These are phyloP conservation scores for Scaptodrosophila lebanonensis DNA, from an alignment of 1,140 invertebrate genomes.

Conservation along the genomic window DNA sequence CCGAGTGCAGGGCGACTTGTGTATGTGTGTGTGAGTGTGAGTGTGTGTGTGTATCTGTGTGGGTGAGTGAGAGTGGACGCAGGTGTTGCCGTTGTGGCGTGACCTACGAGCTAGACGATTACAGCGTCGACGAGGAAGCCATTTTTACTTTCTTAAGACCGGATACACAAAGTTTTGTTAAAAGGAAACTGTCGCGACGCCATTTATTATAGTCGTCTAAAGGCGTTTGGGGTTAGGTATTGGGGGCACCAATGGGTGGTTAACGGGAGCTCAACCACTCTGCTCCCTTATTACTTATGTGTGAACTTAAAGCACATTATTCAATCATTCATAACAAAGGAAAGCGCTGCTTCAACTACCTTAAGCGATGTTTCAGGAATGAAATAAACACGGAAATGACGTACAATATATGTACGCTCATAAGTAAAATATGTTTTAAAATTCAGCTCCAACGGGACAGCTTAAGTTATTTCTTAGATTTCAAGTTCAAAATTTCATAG, in stretches of 20 bases:
- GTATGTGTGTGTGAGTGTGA: neutral
- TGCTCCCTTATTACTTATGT: slow-evolving; percentile 53
- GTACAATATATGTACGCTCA: no score
- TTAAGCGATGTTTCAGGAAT: no score
- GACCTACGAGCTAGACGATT: slow-evolving; percentile 41
- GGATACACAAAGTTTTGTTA: slow-evolving; percentile 52
- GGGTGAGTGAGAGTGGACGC: slow-evolving; percentile 67
- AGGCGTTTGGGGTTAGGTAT: slow-evolving; percentile 34
- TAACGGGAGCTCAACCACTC: no score
- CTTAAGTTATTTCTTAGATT: no score
- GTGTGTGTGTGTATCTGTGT: neutral
- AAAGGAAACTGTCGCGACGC: slow-evolving; percentile 76
- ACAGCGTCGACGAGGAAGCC: slow-evolving; percentile 28
- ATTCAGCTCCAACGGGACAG: no score
- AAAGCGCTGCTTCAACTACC: slow-evolving; percentile 67
- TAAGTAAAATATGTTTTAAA: no score
- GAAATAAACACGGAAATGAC: no score
- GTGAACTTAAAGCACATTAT: slow-evolving; percentile 53
- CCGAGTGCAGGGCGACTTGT: neutral
- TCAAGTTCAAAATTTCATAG: slow-evolving; percentile 33
- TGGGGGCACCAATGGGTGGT: no score
- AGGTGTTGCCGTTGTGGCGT: slow-evolving; percentile 52
- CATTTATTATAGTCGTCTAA: slow-evolving; percentile 74
- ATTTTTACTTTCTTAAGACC: slow-evolving; percentile 55
- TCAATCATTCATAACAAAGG: slow-evolving; percentile 70